Percentiles rank a stretch among this genome's conserved stretches.
Evolutionary conservation across 2,888 invertebrate species (phyloP).

Genomic region (Steromphala cineraria): DNA sequence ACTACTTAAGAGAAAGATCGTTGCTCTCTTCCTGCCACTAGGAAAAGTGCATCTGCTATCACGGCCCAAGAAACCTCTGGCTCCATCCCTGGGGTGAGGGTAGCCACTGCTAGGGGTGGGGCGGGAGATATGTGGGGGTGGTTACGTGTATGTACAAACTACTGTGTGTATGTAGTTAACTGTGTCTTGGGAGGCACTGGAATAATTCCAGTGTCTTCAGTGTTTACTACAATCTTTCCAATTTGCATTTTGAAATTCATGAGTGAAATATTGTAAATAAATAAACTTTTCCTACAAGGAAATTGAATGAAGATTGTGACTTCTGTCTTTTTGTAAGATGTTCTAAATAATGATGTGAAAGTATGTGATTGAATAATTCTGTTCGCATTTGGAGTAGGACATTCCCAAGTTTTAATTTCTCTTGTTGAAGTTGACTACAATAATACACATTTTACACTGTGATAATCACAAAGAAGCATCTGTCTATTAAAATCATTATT

Average conservation of each 20-base stretch:
- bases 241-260: conserved; percentile 27
- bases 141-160: conserved; percentile 3
- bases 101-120: not conserved
- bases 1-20: conserved; percentile 2
- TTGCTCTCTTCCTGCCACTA: conserved; percentile 16
- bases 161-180: conserved; percentile 18
- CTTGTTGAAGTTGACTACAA: too few species aligned
- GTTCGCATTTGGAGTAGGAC: too few species aligned
- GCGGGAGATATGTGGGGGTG: not conserved
- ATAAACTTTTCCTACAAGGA: conserved; percentile 20
- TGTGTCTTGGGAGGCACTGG: conserved; percentile 3
- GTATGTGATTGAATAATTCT: too few species aligned
- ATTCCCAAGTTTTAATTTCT: too few species aligned
- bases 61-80: not conserved
- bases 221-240: conserved; percentile 23
- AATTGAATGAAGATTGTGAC: not conserved
- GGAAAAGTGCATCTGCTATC: conserved; percentile 12
- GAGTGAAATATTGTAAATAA: conserved; percentile 35
- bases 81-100: not conserved
- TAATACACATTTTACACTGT: too few species aligned
- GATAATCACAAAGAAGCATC: too few species aligned
- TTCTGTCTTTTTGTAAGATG: not conserved
- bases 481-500: too few species aligned
- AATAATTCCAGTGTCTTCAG: conserved; percentile 7
- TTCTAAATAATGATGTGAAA: too few species aligned